A percentile compares a stretch with the other conserved stretches of the same genome.
phyloP scores from a whole-genome alignment of 1,140 invertebrate genomes.

The Brachionus manjavacas region DNA sequence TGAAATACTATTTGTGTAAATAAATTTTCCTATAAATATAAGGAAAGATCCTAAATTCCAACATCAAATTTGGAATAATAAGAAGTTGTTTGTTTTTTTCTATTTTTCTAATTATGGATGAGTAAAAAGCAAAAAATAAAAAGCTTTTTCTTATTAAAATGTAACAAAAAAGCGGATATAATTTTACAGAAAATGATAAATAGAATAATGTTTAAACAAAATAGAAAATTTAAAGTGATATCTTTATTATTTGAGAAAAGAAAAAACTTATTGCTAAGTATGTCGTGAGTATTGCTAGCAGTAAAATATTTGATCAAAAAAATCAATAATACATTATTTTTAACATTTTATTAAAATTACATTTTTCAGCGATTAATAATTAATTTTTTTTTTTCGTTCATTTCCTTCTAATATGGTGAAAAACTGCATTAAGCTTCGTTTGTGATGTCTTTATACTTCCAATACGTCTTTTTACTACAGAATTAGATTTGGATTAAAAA shows the following conservation, averaged over 20 bases:
- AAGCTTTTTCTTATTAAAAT: background rate
- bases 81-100: background rate
- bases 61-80: too few relatives aligned
- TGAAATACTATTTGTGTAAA: too few relatives aligned
- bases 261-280: background rate
- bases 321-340: background rate
- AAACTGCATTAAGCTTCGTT: background rate
- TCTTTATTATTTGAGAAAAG: background rate
- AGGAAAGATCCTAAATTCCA: too few relatives aligned
- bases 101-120: background rate
- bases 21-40: too few relatives aligned
- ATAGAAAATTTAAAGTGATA: background rate
- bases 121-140: background rate
- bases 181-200: background rate
- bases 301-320: conserved; percentile 3
- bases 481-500: background rate
- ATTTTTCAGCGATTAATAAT: background rate
- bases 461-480: background rate
- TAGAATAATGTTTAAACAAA: background rate
- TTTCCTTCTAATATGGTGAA: background rate
- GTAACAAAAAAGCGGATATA: background rate
- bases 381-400: background rate
- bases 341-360: background rate
- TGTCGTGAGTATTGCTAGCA: background rate
- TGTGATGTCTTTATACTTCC: background rate